Percentiles rank a stretch among this genome's conserved stretches.
Conservation (phyloP, 2,888 invertebrate species). For the Leucozona laternaria region DNA sequence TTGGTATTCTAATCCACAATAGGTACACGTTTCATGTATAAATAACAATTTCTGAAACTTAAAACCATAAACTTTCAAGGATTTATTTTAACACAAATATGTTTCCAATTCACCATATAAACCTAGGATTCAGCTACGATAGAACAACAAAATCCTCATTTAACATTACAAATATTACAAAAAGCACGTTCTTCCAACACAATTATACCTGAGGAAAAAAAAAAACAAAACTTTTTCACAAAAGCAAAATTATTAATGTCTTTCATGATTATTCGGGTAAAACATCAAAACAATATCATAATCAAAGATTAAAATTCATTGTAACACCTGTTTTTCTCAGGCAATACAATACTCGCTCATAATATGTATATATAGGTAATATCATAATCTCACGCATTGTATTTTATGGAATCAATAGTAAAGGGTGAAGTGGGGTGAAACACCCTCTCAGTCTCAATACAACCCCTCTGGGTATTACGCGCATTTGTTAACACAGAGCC, state of each 20-base stretch:
- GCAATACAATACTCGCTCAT: constrained; percentile 9
- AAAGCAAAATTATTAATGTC: constrained; percentile 17
- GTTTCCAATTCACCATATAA: not conserved
- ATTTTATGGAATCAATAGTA: constrained; percentile 19
- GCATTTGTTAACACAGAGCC: not conserved
- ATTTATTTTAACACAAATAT: not conserved
- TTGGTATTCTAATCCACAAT: too few relatives aligned
- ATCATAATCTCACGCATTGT: constrained; percentile 15
- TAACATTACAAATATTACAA: not conserved
- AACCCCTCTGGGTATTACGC: not conserved
- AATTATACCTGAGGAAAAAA: not conserved
- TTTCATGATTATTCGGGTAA: constrained; percentile 12
- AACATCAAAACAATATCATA: constrained; percentile 8
- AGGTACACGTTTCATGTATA: too few relatives aligned
- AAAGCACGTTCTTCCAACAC: constrained; percentile 10
- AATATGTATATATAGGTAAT: not conserved
- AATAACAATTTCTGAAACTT: not conserved
- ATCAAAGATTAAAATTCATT: constrained; percentile 18
- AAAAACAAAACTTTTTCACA: not conserved
- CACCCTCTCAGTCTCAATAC: not conserved
- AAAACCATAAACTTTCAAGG: not conserved
- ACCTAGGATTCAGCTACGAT: not conserved
- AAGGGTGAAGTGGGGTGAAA: not conserved
- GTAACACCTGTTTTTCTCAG: constrained; percentile 27
- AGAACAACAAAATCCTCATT: not conserved